Conservation (phyloP, 2,113 vertebrate species). For the Eptesicus fuscus region DNA sequence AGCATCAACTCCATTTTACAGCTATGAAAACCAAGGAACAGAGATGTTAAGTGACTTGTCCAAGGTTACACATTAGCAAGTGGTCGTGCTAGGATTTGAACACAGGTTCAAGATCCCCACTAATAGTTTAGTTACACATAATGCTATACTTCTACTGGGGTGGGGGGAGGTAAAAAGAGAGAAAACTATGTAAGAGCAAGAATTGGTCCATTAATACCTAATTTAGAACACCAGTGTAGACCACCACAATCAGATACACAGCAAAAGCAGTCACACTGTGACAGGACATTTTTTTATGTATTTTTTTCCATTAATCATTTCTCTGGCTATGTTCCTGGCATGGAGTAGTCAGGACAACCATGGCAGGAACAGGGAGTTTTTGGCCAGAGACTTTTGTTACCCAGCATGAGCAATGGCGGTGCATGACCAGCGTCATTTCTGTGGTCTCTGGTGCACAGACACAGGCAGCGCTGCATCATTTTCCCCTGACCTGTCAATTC, state of each 20-base stretch:
- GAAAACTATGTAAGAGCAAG: neutral
- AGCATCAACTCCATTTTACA: neutral
- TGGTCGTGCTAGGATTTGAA: neutral
- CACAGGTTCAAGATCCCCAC: neutral
- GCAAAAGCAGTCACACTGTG: neutral
- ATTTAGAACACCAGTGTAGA: neutral
- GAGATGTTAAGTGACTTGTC: neutral
- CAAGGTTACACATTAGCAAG: neutral
- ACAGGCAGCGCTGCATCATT: neutral
- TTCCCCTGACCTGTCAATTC: neutral
- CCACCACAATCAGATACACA: neutral
- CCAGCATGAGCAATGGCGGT: neutral
- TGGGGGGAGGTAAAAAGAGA: fast-evolving
- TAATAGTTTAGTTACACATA: neutral
- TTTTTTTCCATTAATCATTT: neutral
- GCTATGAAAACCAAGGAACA: neutral
- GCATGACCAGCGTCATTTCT: neutral
- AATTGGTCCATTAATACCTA: neutral
- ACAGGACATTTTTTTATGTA: neutral
- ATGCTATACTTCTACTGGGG: neutral
- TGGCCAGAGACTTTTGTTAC: neutral
- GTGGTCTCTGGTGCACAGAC: neutral
- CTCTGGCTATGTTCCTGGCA: neutral
- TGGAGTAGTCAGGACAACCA: neutral
- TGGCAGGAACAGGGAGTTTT: neutral